phyloP scores from a whole-genome alignment of 2,888 invertebrate species.

The Drosophila vallismaia region DNA sequence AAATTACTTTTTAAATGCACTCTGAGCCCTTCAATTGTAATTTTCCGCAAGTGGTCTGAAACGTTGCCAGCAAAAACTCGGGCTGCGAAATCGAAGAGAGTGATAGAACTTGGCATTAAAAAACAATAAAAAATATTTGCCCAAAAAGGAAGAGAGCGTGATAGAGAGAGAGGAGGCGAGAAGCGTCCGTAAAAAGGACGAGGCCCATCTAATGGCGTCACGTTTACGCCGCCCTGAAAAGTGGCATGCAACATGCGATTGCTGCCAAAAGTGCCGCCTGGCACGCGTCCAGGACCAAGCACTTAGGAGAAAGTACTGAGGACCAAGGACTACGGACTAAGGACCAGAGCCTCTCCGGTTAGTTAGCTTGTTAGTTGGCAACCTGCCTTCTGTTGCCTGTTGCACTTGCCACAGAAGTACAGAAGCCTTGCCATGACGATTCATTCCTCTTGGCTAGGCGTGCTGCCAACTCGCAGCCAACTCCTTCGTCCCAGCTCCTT shows the following conservation, averaged over 20 bases:
- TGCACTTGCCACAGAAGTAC: slow-evolving; percentile 54
- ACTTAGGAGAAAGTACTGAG: slow-evolving; percentile 8
- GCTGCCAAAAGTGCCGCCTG: slow-evolving; percentile 81
- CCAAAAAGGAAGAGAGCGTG: background rate
- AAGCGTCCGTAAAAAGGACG: slow-evolving; percentile 28
- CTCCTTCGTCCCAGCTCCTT: background rate
- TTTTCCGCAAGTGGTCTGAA: slow-evolving; percentile 70
- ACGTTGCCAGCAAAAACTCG: slow-evolving; percentile 66
- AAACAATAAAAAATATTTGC: slow-evolving; percentile 65
- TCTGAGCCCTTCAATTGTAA: slow-evolving; percentile 79
- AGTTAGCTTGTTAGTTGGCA: slow-evolving; percentile 77
- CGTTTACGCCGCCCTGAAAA: slow-evolving; percentile 73
- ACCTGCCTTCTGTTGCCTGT: slow-evolving; percentile 64
- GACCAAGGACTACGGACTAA: slow-evolving; percentile 8
- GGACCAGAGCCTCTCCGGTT: slow-evolving; percentile 57
- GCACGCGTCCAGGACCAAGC: slow-evolving; percentile 69
- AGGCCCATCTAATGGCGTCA: slow-evolving; percentile 81
- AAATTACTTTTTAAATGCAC: slow-evolving; percentile 83
- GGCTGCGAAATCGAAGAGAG: slow-evolving; percentile 34
- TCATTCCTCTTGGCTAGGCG: slow-evolving; percentile 47
- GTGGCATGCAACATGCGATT: slow-evolving; percentile 83
- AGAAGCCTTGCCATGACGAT: slow-evolving; percentile 32
- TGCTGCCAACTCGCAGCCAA: slow-evolving; percentile 28
- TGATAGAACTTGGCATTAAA: slow-evolving; percentile 66
- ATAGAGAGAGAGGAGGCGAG: slow-evolving; percentile 16